These are phyloP conservation scores for Eupithecia dodoneata DNA, from an alignment of 2,888 invertebrate genomes.

Conservation along the genomic window DNA sequence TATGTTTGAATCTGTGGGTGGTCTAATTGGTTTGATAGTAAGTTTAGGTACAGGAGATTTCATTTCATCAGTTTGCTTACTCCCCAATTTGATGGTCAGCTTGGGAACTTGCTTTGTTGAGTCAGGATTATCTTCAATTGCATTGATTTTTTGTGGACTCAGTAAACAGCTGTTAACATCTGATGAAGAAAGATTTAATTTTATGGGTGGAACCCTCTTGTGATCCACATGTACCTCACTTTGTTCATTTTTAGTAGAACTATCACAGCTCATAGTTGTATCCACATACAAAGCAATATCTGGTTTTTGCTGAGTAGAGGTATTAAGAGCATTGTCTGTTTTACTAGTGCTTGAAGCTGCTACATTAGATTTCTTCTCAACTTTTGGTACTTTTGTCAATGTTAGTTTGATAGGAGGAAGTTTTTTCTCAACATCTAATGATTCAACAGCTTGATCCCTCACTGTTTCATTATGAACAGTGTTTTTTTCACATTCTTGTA, in stretches of 20 bases:
- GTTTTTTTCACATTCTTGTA: background rate
- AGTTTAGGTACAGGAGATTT: constrained; percentile 75
- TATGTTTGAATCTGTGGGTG: constrained; percentile 51
- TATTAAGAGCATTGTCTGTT: constrained; percentile 14
- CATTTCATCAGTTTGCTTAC: constrained; percentile 69
- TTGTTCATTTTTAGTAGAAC: constrained; percentile 22
- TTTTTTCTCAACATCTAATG: constrained; percentile 33
- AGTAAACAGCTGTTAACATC: constrained; percentile 32
- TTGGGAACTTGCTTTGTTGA: constrained; percentile 76
- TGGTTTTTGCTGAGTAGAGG: constrained; percentile 19
- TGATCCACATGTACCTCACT: constrained; percentile 44
- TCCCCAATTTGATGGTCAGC: constrained; percentile 77
- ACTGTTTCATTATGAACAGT: background rate
- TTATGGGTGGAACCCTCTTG: constrained; percentile 63
- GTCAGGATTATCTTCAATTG: constrained; percentile 53
- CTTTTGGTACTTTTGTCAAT: constrained; percentile 31
- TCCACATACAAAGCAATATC: constrained; percentile 19
- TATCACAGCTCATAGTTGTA: constrained; percentile 30
- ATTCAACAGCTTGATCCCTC: background rate
- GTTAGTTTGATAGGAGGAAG: constrained; percentile 38
- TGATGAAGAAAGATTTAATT: constrained; percentile 53
- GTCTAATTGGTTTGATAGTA: constrained; percentile 70
- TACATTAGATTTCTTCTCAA: constrained; percentile 36
- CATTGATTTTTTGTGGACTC: constrained; percentile 49
- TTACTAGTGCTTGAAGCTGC: constrained; percentile 31